Percentiles rank a stretch among this genome's conserved stretches.
phyloP scores from a whole-genome alignment of 2,113 vertebrate genomes.

The Aviceda subcristata region DNA sequence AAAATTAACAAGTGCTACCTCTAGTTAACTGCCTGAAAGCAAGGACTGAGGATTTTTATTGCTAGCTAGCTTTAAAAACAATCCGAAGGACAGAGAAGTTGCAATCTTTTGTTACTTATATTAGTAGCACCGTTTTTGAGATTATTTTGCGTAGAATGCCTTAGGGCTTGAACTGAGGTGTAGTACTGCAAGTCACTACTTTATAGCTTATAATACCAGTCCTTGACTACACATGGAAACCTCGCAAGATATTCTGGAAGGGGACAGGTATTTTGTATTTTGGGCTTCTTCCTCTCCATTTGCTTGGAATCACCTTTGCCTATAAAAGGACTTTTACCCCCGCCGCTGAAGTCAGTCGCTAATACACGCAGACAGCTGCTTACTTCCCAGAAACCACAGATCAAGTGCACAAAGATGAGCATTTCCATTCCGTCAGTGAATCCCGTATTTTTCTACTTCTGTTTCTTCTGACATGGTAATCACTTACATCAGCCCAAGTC shows the following conservation, averaged over 20 bases:
- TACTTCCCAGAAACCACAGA: not conserved
- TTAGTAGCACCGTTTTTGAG: not conserved
- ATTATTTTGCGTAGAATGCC: not conserved
- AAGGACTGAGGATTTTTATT: not conserved
- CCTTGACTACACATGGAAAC: not conserved
- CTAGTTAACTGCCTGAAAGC: not conserved
- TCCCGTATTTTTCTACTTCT: not conserved
- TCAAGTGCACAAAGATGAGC: not conserved
- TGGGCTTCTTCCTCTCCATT: not conserved
- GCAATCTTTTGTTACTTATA: not conserved
- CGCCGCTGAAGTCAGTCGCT: not conserved
- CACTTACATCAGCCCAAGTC: not conserved
- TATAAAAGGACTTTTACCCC: not conserved
- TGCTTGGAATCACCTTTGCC: not conserved
- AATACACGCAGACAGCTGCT: not conserved
- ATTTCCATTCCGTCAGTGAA: not conserved
- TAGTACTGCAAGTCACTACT: not conserved
- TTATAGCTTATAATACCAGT: not conserved
- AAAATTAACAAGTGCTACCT: not conserved
- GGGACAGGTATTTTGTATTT: not conserved
- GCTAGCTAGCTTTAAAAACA: not conserved
- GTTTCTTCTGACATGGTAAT: not conserved
- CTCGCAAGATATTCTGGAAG: not conserved
- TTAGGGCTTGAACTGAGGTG: not conserved
- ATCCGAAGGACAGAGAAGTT: not conserved